Conservation (phyloP, 2,888 invertebrate species). For the Stomorhina lunata region DNA sequence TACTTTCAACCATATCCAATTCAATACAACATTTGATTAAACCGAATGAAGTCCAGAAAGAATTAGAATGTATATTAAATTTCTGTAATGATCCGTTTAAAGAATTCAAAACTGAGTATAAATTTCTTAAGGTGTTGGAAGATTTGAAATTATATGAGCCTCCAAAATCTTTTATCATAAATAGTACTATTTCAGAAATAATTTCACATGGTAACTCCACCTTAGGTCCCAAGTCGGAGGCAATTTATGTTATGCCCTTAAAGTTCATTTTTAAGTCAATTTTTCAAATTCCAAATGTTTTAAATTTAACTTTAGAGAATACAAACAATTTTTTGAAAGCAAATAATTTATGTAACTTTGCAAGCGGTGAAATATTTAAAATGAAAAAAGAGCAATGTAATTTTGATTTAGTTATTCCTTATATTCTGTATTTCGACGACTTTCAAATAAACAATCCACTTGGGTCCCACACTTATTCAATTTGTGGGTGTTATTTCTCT, state of each 20-base stretch:
- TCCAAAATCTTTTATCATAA: slow-evolving; percentile 15
- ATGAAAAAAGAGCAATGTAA: not conserved
- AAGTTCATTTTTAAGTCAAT: slow-evolving; percentile 34
- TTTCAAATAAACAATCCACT: slow-evolving; percentile 46
- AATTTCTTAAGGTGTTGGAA: slow-evolving; percentile 27
- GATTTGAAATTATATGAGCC: slow-evolving; percentile 24
- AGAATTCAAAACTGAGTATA: slow-evolving; percentile 32
- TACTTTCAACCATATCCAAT: slow-evolving; percentile 22
- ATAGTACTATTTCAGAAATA: slow-evolving; percentile 5
- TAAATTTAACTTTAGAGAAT: slow-evolving; percentile 41
- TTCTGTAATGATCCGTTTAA: slow-evolving; percentile 30
- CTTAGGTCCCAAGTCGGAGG: slow-evolving; percentile 27
- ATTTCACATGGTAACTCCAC: slow-evolving; percentile 11
- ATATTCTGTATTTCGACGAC: slow-evolving; percentile 46
- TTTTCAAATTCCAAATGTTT: slow-evolving; percentile 48
- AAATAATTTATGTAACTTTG: slow-evolving; percentile 45
- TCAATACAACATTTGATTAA: slow-evolving; percentile 16
- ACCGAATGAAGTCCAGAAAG: not conserved
- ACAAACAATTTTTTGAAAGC: slow-evolving; percentile 10
- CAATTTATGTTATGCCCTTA: slow-evolving; percentile 47
- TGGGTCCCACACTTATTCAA: slow-evolving; percentile 26
- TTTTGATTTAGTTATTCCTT: slow-evolving; percentile 38
- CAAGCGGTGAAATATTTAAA: slow-evolving; percentile 43
- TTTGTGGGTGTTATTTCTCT: slow-evolving; percentile 33
- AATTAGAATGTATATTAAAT: slow-evolving; percentile 10